phyloP scores from a whole-genome alignment of 2,888 invertebrate genomes.

The Pyrrhosoma nymphula region DNA sequence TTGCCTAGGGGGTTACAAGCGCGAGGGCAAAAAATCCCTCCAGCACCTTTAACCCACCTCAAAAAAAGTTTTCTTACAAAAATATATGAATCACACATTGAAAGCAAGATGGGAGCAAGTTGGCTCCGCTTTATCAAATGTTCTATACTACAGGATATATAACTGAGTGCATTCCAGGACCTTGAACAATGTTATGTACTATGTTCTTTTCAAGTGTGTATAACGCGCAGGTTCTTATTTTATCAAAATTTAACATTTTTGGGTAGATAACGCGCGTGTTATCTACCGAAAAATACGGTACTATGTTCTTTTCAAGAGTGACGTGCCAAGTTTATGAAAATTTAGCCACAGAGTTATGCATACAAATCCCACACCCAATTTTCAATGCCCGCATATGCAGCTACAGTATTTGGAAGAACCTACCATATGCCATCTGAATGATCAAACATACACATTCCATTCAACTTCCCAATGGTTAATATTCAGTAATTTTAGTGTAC shows the following conservation, averaged over 20 bases:
- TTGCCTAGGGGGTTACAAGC: slow-evolving; percentile 30
- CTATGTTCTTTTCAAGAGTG: not conserved
- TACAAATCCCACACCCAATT: not conserved
- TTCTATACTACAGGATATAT: slow-evolving; percentile 19
- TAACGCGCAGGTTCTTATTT: too few species aligned
- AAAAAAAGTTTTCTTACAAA: not conserved
- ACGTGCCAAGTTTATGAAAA: not conserved
- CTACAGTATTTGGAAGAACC: not conserved
- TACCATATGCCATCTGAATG: not conserved
- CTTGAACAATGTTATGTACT: not conserved
- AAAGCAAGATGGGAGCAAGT: not conserved
- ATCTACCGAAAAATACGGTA: too few species aligned
- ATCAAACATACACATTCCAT: slow-evolving; percentile 4
- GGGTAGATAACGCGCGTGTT: too few species aligned
- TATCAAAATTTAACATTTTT: too few species aligned
- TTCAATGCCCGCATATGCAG: not conserved
- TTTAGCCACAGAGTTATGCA: not conserved
- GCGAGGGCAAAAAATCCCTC: slow-evolving; percentile 11
- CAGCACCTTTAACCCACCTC: slow-evolving; percentile 13
- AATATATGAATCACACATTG: not conserved
- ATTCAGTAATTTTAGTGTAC: not conserved
- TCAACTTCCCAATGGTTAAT: not conserved
- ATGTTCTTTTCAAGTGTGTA: too few species aligned
- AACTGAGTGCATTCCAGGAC: not conserved
- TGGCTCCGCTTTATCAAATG: not conserved